Evolutionary conservation across 2,888 invertebrate genomes (phyloP), one percentile per base, ranked within the genome.

Genomic region (Pyrrhosoma nymphula): DNA sequence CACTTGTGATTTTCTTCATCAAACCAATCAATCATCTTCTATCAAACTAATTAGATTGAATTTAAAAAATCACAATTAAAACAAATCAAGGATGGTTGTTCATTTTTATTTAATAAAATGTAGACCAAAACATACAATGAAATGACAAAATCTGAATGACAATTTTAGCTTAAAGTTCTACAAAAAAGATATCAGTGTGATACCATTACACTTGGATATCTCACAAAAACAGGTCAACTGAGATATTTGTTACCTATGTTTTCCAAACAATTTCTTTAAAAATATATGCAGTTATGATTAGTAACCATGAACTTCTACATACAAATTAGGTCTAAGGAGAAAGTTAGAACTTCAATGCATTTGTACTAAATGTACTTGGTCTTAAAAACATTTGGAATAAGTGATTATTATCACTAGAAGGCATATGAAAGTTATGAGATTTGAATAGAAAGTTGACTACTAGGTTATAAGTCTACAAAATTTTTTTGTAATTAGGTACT

Each of bases 281-380:
- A 82, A 82, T 82, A 82, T 82, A 35, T 35, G 12, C 82, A 35
- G 35, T 82, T 2, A 35, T 82, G 26, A 82, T 82, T 82, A 82
- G 82, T 35, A 82, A 35, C 4, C n/a, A 69, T 26, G 6, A 20
- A 6, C 14, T 82, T 69, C 26, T 26, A 69, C 69, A 10, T n/a
- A 26, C 10, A 35, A 82, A 26, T 12, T n/a, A 69, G n/a, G 30
- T 30, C 16, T 35, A 56, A 35, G 35, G 55, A 12, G 23, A 91
- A 39, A 75, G 47, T 47, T 69, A 93, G 39, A 56, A 30, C n/a
- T 69, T n/a, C 69, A 93, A 12, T 69, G n/a, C 55, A 69, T 93
- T 93, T 93, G 69, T 93, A 93, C 93, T 93, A 93, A 63, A 75
- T 16, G 35, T 69, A 93, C 47, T 93, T 75, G 93, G 93, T 93